Base-by-base conservation (phyloP, 2,888 invertebrate genomes). In the Dicycla oo region DNA sequence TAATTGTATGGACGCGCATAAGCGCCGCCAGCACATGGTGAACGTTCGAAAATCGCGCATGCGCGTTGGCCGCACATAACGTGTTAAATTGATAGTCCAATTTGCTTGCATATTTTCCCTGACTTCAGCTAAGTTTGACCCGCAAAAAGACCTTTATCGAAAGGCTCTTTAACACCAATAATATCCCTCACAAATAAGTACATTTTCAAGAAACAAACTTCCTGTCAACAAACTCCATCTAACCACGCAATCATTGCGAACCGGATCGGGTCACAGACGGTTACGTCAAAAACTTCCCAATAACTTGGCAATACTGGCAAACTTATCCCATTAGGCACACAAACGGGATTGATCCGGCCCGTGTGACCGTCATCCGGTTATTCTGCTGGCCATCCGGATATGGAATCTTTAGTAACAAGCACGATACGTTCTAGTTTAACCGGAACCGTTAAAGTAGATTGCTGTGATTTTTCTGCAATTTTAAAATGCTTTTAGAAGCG, bases 251-350 rank as follows among this genome's bases (percentile, higher is more conserved):
- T 69, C 34, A 69, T 71, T 71, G n/a, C 34, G 15, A 54, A 67
- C 38, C 62, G 11, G 56, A 62, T 62, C 64, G 61, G 26, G 51
- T 63, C 54, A 43, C 75, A 65, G 73, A 62, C 63, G 69, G 63
- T 72, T 70, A 73, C 63, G 51, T 61, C 73, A 80, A 73, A 79
- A 83, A 84, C 73, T 80, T 78, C 49, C 62, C 65, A 60, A 78
- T 82, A 77, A 84, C 82, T 80, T 78, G 47, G 72, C 54, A 47
- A 72, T 66, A 66, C 66, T 58, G 58, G 43, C 65, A 62, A 85
- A 85, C 65, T 85, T 83, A 81, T 75, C 78, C 74, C 84, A 85
- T 85, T 84, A 86, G 68, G 75, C 66, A 68, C 75, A 72, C 73
- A 75, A 86, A 75, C 68, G 69, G 75, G 78, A 84, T 75, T 80